Base-by-base conservation (phyloP, 2,113 vertebrate species). In the Onychorhynchus coronatus region DNA sequence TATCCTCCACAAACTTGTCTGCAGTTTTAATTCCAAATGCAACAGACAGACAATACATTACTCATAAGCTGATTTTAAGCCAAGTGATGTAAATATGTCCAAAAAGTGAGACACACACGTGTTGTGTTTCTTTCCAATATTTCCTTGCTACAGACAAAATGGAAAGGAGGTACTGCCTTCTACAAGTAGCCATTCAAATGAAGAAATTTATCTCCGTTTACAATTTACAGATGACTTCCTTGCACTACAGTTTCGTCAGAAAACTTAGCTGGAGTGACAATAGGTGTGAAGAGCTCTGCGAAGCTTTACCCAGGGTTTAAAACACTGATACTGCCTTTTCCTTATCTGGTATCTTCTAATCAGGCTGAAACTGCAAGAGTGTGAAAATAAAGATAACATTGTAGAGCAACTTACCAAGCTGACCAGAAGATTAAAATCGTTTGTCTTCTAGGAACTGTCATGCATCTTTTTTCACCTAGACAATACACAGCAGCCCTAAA, bases 1-100 rank as follows among this genome's bases (percentile, higher is more conserved):
- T 97, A 97, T 96, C 95, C 97, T 94, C 77, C 94, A 94, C 97
- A 96, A 98, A 97, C 96, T 97, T 97, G 94, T 76, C 86, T 93
- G 81, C 28, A 91, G 67, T 79, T 85, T 66, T 35, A 83, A 79
- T 61, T 91, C 81, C 72, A 77, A 86, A 67, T 30, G 35, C 42
- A 73, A 91, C 50, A 88, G 58, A 61, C 50, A 84, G 62, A 94
- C 83, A 88, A 94, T 33, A 89, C 46, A 71, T 96, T 96, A 97
- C 92, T 95, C 87, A 91, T 65, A 63, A 91, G 65, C 31, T 78
- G 73, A 74, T 50, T 85, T 78, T 49, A 75, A 73, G 88, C 88
- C 85, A 91, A 94, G 35, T 33, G 52, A 95, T 82, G 91, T 56
- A 53, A 85, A 66, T 41, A 80, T 21, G 59, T 86, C 71, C 90